phyloP scores from a whole-genome alignment of 2,113 vertebrate species.

The Orthonyx spaldingii region DNA sequence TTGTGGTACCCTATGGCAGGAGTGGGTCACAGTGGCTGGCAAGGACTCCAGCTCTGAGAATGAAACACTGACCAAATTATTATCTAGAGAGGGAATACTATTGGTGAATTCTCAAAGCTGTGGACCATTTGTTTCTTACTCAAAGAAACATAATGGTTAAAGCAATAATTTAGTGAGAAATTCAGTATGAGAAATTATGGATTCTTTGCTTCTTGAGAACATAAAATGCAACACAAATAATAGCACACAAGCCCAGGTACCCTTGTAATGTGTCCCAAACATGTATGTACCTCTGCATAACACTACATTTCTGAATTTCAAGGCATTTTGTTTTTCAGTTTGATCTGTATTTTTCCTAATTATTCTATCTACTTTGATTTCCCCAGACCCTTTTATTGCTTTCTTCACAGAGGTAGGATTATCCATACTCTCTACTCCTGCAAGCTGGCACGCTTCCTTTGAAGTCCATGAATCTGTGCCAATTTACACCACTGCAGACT shows the following conservation, averaged over 20 bases:
- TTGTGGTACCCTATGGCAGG: background rate
- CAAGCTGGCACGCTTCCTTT: background rate
- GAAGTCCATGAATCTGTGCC: background rate
- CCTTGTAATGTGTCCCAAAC: background rate
- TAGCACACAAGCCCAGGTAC: background rate
- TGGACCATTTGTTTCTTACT: background rate
- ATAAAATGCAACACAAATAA: background rate
- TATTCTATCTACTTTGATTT: conserved; percentile 13
- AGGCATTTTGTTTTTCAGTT: background rate
- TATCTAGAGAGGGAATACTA: background rate
- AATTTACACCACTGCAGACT: conserved; percentile 16
- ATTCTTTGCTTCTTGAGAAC: background rate
- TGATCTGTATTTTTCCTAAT: background rate
- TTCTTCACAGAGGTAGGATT: background rate
- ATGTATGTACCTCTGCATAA: background rate
- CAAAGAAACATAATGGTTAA: background rate
- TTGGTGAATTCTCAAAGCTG: background rate
- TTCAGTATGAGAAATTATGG: background rate
- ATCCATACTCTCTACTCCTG: background rate
- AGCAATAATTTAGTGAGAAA: background rate
- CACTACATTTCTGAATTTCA: background rate
- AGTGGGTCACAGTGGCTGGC: background rate
- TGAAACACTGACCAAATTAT: background rate
- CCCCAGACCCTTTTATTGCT: background rate
- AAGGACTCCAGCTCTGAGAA: background rate